A percentile compares a stretch with the other conserved stretches of the same genome.
Conservation (phyloP, 2,113 vertebrate genomes). For the Leiothrix lutea region DNA sequence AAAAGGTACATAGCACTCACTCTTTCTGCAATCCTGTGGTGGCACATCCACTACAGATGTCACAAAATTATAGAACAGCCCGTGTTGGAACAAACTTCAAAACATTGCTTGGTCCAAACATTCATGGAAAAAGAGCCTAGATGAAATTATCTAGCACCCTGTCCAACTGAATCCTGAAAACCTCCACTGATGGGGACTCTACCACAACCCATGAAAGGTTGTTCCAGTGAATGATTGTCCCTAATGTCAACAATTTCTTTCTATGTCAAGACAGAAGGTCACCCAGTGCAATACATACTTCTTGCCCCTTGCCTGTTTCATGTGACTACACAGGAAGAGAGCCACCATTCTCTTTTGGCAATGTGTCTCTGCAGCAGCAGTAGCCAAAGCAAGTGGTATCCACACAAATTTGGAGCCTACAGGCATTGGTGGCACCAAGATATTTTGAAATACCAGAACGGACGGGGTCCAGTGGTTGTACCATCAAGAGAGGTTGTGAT, state of each 20-base stretch:
- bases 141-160: neutral
- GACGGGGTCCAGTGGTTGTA: rapidly evolving
- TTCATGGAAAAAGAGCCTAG: neutral
- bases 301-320: neutral
- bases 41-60: neutral
- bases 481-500: neutral
- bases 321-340: neutral
- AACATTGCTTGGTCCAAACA: neutral
- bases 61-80: neutral
- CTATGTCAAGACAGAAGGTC: neutral
- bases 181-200: neutral
- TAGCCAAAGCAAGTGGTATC: neutral
- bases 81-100: neutral
- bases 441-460: neutral
- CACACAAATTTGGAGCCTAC: rapidly evolving
- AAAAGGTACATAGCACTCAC: neutral
- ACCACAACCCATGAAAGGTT: neutral
- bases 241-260: neutral
- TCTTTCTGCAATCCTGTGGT: neutral
- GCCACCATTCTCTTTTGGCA: neutral
- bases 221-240: neutral
- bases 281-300: neutral
- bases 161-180: neutral
- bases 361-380: neutral
- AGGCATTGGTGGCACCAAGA: neutral